Percentiles rank a stretch among this genome's conserved stretches.
Conservation (phyloP, 1,140 invertebrate species). For the Euwallacea similis region DNA sequence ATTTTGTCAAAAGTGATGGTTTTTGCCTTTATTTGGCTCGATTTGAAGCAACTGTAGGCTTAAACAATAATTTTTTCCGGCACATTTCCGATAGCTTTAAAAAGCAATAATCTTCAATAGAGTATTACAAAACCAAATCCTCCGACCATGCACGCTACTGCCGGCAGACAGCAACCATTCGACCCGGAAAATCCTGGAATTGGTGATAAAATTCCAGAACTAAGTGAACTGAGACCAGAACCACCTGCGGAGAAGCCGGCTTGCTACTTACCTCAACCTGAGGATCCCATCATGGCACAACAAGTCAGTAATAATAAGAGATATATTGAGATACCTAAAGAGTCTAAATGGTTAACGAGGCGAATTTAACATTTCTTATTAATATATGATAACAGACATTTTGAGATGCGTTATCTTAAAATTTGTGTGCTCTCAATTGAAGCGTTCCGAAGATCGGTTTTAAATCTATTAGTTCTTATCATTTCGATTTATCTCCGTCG, state of each 20-base stretch:
- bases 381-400: too few relatives aligned
- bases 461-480: too few relatives aligned
- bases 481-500: too few relatives aligned
- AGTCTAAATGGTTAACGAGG: not conserved
- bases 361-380: too few relatives aligned
- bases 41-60: constrained; percentile 28
- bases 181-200: constrained; percentile 15
- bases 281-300: constrained; percentile 55
- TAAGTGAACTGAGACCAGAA: constrained; percentile 36
- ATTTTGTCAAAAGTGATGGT: constrained; percentile 38
- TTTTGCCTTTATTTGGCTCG: constrained; percentile 38
- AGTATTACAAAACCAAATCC: not conserved
- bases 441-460: too few relatives aligned
- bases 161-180: constrained; percentile 15
- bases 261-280: constrained; percentile 60
- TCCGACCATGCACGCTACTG: constrained; percentile 28
- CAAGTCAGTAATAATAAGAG: constrained; percentile 10
- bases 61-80: not conserved
- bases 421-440: too few relatives aligned
- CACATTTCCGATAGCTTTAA: not conserved
- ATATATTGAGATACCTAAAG: not conserved
- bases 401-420: too few relatives aligned
- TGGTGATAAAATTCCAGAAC: constrained; percentile 24
- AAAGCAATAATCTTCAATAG: not conserved
- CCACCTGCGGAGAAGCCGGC: constrained; percentile 19